Percentiles rank a stretch among this genome's conserved stretches.
phyloP scores from a whole-genome alignment of 1,140 invertebrate species.

The Euschistus heros region DNA sequence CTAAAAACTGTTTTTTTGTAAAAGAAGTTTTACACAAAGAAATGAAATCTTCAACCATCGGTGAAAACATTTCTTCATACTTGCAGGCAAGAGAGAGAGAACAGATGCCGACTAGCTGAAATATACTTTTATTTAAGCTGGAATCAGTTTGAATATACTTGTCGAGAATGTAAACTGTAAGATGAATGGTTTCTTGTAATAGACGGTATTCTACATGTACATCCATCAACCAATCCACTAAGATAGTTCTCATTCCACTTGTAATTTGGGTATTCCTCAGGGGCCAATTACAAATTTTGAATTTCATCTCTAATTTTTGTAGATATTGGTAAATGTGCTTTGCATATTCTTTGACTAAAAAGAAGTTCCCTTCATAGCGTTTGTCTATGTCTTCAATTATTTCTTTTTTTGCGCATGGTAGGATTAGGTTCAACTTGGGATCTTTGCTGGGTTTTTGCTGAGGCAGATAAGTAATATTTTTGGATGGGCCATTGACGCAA shows the following conservation, averaged over 20 bases:
- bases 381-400: constrained; percentile 16
- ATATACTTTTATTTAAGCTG: not conserved
- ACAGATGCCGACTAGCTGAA: constrained; percentile 12
- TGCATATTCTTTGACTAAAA: constrained; percentile 10
- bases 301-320: not conserved
- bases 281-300: not conserved
- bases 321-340: constrained; percentile 15
- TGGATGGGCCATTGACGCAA: no score
- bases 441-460: no score
- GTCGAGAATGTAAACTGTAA: constrained; percentile 14
- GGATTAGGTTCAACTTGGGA: no score
- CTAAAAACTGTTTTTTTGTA: not conserved
- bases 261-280: not conserved
- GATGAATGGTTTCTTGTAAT: constrained; percentile 18
- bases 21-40: not conserved
- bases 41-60: constrained; percentile 3
- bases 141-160: not conserved
- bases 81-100: constrained; percentile 4
- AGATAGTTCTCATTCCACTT: not conserved
- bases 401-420: not conserved
- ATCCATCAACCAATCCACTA: constrained; percentile 18
- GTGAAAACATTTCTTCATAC: constrained; percentile 19
- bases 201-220: not conserved
- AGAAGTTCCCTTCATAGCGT: not conserved
- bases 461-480: no score